Evolutionary conservation across 1,140 invertebrate species (phyloP).

Genomic region (Magallana angulata): DNA sequence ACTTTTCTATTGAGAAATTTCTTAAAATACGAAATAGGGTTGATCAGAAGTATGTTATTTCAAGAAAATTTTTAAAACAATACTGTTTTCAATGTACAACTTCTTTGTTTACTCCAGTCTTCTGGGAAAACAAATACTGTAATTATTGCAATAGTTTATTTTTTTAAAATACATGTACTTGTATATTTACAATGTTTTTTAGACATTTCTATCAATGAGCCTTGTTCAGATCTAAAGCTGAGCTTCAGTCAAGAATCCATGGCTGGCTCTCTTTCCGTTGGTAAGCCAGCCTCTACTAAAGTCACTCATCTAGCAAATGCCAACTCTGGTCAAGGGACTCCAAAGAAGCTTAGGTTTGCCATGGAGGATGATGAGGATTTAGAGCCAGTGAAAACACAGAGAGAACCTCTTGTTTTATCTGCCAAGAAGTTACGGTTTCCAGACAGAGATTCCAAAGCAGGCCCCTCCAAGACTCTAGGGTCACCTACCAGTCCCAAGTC

Average conservation of each 20-base stretch:
- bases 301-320: background rate
- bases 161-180: too few relatives aligned
- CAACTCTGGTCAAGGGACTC: background rate
- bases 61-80: too few relatives aligned
- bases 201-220: background rate
- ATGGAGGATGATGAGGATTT: background rate
- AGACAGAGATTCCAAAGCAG: constrained; percentile 2
- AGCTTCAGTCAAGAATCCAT: background rate
- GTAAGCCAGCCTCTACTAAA: background rate
- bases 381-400: constrained; percentile 30
- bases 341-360: constrained; percentile 21
- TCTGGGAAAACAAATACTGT: too few relatives aligned
- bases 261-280: background rate
- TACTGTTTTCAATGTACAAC: too few relatives aligned
- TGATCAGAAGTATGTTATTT: too few relatives aligned
- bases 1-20: too few relatives aligned
- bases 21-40: too few relatives aligned
- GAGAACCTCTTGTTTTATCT: constrained; percentile 6
- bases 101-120: too few relatives aligned
- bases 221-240: background rate
- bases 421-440: constrained; percentile 45
- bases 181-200: background rate
- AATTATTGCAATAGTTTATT: too few relatives aligned
- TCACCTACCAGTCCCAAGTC: constrained; percentile 4
- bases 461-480: background rate